Base-by-base conservation (phyloP, 2,888 invertebrate genomes). In the Sycophila texana region DNA sequence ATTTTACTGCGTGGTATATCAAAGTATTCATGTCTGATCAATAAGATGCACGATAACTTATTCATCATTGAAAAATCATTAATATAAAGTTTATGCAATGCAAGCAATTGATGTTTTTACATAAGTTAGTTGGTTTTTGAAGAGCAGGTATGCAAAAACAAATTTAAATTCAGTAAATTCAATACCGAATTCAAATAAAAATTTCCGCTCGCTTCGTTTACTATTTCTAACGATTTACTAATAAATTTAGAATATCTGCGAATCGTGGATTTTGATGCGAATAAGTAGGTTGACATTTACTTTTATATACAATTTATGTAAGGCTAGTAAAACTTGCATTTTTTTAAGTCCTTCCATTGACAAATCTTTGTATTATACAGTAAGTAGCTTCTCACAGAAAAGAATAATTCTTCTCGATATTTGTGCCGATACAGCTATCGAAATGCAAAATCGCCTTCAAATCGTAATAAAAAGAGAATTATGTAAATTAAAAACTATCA, bases 391-490 rank as follows among this genome's bases (percentile, higher is more conserved):
- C 30, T 75, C 39, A 14, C 18, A 67, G 18, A 67, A 30, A 51
- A 60, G 4, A 67, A 51, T 67, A 60, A 13, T 65, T 65, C 14
- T 67, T 60, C 18, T 57, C 63, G 18, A 51, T 26, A 77, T 51
- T 72, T 66, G 58, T 66, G 18, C 71, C 65, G 49, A 57, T 22
- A 57, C 57, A 22, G 26, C 1, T 49, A 20, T 20, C 20, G 20
- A 60, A 30, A 58, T 12, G 60, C 51, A 66, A 77, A 77, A 77
- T 77, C 77, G 72, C 77, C 72, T 72, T 51, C 66, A 20, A 65
- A 66, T 77, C 57, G 10, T 57, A 58, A 57, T 61, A 79, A 74
- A 78, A 63, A 39, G 39, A 57, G 57, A 74, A 70, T 74, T 63
- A 51, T 20, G 14, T 22, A 26, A 70, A 51, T 39, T 63, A 66